These are phyloP conservation scores for Aelia acuminata DNA, from an alignment of 2,888 invertebrate genomes.

Conservation along the genomic window DNA sequence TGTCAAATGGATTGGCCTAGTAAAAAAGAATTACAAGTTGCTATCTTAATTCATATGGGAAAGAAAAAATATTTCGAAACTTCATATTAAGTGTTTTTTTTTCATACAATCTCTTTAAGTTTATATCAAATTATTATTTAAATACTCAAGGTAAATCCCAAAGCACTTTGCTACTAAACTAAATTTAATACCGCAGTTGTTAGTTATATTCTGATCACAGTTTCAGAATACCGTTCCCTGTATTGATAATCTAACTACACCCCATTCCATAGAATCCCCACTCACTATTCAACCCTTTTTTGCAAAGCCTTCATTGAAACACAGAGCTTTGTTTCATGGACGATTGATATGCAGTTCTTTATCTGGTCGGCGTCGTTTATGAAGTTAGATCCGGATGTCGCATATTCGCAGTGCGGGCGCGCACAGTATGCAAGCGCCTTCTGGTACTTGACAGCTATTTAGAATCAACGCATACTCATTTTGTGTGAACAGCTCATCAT, in stretches of 20 bases:
- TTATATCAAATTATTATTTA: too few species aligned
- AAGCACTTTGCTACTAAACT: too few species aligned
- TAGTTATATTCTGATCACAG: too few species aligned
- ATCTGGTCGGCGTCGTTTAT: not conserved
- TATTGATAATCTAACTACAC: not conserved
- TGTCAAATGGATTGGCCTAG: too few species aligned
- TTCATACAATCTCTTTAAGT: too few species aligned
- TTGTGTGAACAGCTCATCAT: not conserved
- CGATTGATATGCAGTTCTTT: conserved; percentile 23
- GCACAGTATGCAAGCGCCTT: not conserved
- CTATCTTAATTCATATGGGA: too few species aligned
- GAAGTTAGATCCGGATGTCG: not conserved
- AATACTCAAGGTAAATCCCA: too few species aligned
- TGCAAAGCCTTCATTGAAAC: not conserved
- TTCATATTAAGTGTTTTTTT: too few species aligned
- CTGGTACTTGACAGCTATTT: not conserved
- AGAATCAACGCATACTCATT: not conserved
- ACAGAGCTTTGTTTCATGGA: not conserved
- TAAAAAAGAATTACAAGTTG: too few species aligned
- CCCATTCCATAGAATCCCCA: not conserved
- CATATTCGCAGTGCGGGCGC: not conserved
- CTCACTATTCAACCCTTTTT: conserved; percentile 1
- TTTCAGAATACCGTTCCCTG: too few species aligned
- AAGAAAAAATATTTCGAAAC: too few species aligned
- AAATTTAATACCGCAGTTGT: too few species aligned